Evolutionary conservation across 2,113 vertebrate genomes (phyloP).

Genomic region (Brevimyrus niger): DNA sequence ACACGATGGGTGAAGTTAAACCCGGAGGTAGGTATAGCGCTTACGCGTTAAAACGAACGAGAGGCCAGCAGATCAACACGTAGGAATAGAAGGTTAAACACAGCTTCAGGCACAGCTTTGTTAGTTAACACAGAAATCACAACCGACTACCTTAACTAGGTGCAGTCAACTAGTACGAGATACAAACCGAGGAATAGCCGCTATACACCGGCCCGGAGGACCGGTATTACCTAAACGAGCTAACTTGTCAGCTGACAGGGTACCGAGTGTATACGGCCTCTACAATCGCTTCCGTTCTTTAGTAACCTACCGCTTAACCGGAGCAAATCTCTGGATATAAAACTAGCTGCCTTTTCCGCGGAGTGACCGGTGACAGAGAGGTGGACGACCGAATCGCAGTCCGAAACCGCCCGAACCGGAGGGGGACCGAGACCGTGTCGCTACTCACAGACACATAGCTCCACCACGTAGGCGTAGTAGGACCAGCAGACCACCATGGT

Average conservation of each 20-base stretch:
- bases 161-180: neutral
- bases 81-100: neutral
- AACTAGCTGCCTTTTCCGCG: neutral
- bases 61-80: neutral
- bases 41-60: neutral
- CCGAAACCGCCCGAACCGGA: neutral
- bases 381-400: neutral
- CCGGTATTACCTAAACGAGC: neutral
- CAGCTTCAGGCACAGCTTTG: neutral
- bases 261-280: neutral
- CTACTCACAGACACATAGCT: slow-evolving; percentile 90
- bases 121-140: neutral
- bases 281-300: neutral
- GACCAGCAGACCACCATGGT: slow-evolving; percentile 89
- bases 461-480: slow-evolving; percentile 94
- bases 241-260: neutral
- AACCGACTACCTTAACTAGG: neutral
- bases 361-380: neutral
- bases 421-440: neutral
- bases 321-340: neutral
- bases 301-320: neutral
- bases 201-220: neutral
- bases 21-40: neutral
- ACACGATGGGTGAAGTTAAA: neutral
- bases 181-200: neutral